Percentiles rank a stretch among this genome's conserved stretches.
Evolutionary conservation across 2,797 vertebrate species (phyloP).

Genomic region (Chelmon rostratus): DNA sequence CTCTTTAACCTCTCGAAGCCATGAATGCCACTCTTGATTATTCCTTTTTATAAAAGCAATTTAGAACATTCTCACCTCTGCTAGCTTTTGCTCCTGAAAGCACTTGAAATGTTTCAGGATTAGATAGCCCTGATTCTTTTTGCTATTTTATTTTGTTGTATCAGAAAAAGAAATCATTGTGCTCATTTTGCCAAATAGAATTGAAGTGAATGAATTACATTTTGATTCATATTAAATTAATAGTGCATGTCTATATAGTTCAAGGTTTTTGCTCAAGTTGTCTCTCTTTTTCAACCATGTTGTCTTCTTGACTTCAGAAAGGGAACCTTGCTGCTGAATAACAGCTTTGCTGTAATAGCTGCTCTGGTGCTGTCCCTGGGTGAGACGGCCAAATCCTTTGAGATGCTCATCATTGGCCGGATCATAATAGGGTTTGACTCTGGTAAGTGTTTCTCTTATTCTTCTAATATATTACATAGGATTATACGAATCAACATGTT

Average conservation of each 20-base stretch:
- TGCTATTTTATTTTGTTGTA: background rate
- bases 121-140: background rate
- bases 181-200: background rate
- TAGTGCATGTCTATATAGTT: no score
- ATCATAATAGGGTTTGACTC: conserved; percentile 93
- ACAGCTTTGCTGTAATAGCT: conserved; percentile 89
- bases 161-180: background rate
- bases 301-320: conserved; percentile 83
- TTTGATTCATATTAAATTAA: background rate
- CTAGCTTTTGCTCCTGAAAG: background rate
- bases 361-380: conserved; percentile 90
- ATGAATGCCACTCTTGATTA: background rate
- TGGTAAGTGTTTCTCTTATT: conserved; percentile 85
- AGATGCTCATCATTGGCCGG: conserved; percentile 95
- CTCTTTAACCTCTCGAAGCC: background rate
- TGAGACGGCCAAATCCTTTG: conserved; percentile 86
- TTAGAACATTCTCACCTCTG: background rate
- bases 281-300: background rate
- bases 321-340: conserved; percentile 91
- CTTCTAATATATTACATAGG: no score
- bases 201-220: background rate
- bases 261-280: background rate
- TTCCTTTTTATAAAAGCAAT: background rate
- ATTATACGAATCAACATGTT: no score
- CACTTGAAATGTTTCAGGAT: conserved; percentile 15